phyloP scores from a whole-genome alignment of 2,797 vertebrate genomes.

The Neosilurus hyrtlii region DNA sequence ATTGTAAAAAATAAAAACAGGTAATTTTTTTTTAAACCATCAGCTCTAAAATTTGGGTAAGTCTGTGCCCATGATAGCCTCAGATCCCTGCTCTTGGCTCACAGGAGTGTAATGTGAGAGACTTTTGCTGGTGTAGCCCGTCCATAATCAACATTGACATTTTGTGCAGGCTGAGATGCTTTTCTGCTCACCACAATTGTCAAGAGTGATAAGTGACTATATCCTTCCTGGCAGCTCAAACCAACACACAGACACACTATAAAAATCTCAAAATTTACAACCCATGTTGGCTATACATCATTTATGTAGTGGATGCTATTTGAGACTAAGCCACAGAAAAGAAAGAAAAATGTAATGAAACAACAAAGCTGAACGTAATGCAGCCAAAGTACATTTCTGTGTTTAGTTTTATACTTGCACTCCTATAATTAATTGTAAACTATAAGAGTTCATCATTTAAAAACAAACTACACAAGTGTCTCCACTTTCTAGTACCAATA shows the following conservation, averaged over 20 bases:
- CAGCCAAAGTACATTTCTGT: not conserved
- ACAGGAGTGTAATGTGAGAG: not conserved
- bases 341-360: too few species aligned
- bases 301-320: not conserved
- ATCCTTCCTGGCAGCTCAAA: too few species aligned
- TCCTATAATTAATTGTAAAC: too few species aligned
- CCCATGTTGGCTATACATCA: not conserved
- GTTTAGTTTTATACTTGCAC: not conserved
- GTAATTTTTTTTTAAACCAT: too few species aligned
- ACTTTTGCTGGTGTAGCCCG: not conserved
- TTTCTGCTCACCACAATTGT: too few species aligned
- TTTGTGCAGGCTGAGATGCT: too few species aligned
- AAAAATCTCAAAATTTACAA: not conserved
- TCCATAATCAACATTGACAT: not conserved
- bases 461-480: not conserved
- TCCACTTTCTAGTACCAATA: not conserved
- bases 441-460: not conserved
- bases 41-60: too few species aligned
- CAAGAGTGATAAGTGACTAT: too few species aligned
- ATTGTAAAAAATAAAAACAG: too few species aligned
- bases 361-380: not conserved
- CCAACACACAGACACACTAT: too few species aligned
- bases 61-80: not conserved
- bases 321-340: not conserved
- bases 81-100: not conserved